Conservation (phyloP, 1,140 invertebrate genomes). For the Potamilus streckersoni region DNA sequence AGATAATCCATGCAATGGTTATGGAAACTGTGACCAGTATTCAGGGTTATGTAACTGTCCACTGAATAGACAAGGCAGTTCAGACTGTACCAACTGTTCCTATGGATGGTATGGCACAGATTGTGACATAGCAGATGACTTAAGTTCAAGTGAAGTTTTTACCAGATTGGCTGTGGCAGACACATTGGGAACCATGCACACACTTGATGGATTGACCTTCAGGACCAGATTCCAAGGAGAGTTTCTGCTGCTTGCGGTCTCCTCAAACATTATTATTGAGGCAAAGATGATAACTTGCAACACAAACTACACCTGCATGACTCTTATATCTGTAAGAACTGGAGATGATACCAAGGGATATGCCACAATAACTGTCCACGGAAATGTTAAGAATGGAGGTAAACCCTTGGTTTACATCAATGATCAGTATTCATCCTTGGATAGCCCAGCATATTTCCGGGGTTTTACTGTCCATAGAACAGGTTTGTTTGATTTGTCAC, state of each 20-base stretch:
- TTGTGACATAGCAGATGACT: conserved; percentile 33
- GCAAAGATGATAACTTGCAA: conserved; percentile 45
- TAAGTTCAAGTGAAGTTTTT: not conserved
- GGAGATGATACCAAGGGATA: conserved; percentile 38
- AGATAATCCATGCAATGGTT: conserved; percentile 36
- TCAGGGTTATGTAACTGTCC: conserved; percentile 43
- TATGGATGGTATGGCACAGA: conserved; percentile 38
- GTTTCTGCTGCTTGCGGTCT: conserved; percentile 31
- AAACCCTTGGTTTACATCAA: conserved; percentile 33
- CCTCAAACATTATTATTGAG: conserved; percentile 35
- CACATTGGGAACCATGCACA: conserved; percentile 28
- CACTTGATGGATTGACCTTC: conserved; percentile 37
- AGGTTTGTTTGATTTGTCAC: conserved; percentile 23
- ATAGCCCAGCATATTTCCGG: conserved; percentile 30
- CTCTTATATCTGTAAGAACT: conserved; percentile 34
- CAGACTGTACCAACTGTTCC: conserved; percentile 37
- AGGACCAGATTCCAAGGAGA: conserved; percentile 28
- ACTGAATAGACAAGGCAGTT: conserved; percentile 26
- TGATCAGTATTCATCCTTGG: conserved; percentile 10
- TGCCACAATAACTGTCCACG: conserved; percentile 38
- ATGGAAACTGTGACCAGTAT: conserved; percentile 37
- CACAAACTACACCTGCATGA: conserved; percentile 36
- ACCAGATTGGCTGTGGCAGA: conserved; percentile 12
- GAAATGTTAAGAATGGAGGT: conserved; percentile 9
- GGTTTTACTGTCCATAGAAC: conserved; percentile 32